phyloP scores from a whole-genome alignment of 53 echinoderm and acorn worm genomes.

The Hippasteria phrygiana region DNA sequence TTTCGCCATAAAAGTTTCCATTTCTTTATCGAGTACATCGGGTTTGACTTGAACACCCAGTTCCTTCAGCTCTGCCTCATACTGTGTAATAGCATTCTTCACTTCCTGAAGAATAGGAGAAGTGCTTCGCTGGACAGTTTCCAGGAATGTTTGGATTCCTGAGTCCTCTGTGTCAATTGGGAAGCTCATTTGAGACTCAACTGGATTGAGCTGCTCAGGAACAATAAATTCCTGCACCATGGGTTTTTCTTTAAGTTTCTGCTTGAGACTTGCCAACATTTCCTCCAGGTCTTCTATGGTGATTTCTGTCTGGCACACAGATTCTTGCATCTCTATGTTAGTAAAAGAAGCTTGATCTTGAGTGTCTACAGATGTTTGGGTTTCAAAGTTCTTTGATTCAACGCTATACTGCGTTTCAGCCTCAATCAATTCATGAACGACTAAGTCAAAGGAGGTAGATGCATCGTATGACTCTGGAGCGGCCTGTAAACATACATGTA shows the following conservation, averaged over 20 bases:
- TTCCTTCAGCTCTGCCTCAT: conserved; percentile 65
- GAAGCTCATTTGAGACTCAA: conserved; percentile 39
- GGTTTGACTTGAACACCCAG: conserved; percentile 62
- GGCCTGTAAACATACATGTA: conserved; percentile 13
- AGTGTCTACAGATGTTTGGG: conserved; percentile 20
- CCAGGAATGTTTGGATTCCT: conserved; percentile 66
- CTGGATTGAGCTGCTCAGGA: conserved; percentile 59
- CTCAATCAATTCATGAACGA: conserved; percentile 25
- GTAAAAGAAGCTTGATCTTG: conserved; percentile 61
- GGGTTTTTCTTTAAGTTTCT: conserved; percentile 39
- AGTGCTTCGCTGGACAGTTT: conserved; percentile 69
- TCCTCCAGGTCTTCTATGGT: conserved; percentile 69
- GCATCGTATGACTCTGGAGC: conserved; percentile 37
- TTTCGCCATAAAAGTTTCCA: conserved; percentile 40
- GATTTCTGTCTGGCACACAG: conserved; percentile 66
- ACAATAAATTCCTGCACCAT: conserved; percentile 60
- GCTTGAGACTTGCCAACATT: conserved; percentile 52
- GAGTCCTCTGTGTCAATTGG: conserved; percentile 25
- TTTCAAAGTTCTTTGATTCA: conserved; percentile 16
- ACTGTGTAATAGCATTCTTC: conserved; percentile 69
- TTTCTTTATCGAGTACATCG: conserved; percentile 28
- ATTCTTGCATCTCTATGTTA: conserved; percentile 14
- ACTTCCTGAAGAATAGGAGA: conserved; percentile 76
- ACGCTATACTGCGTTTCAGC: conserved; percentile 17
- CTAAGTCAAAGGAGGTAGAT: conserved; percentile 11